These are phyloP conservation scores for Hetaerina americana DNA, from an alignment of 1,140 invertebrate species.

Conservation along the genomic window DNA sequence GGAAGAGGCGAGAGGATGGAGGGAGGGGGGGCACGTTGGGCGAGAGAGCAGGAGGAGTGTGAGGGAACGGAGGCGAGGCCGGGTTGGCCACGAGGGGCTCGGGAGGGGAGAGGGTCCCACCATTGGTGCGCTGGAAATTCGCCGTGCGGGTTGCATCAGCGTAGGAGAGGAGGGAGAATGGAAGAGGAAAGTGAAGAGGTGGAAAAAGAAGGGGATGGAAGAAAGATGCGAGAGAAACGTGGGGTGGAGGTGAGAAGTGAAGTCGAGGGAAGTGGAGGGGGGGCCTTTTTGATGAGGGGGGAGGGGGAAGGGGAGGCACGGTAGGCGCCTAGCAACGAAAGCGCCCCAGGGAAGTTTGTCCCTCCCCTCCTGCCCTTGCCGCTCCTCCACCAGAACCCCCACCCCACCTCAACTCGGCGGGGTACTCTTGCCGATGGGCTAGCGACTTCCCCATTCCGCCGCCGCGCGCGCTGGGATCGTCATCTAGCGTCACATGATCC, in stretches of 20 bases:
- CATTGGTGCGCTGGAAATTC: not conserved
- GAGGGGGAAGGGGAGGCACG: not conserved
- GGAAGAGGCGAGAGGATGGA: constrained; percentile 4
- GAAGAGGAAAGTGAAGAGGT: not conserved
- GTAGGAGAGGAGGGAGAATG: not conserved
- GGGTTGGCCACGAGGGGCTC: constrained; percentile 19
- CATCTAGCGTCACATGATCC: no score
- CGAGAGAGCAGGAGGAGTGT: no score
- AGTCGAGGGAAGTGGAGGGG: not conserved
- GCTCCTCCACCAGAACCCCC: not conserved
- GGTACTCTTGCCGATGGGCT: no score
- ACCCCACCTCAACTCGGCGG: not conserved
- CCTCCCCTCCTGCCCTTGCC: not conserved
- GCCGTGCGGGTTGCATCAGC: not conserved
- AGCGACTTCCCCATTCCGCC: no score
- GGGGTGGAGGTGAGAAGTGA: not conserved
- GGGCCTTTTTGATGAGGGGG: not conserved
- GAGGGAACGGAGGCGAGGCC: constrained; percentile 29
- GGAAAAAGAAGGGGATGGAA: not conserved
- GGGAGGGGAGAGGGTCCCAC: not conserved
- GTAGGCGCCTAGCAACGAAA: not conserved
- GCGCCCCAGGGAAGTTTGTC: not conserved
- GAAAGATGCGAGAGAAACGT: not conserved
- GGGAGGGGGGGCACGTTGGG: constrained; percentile 6
- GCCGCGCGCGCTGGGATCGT: no score